phyloP scores from a whole-genome alignment of 2,888 invertebrate species.

The Iselma pallidipennis region DNA sequence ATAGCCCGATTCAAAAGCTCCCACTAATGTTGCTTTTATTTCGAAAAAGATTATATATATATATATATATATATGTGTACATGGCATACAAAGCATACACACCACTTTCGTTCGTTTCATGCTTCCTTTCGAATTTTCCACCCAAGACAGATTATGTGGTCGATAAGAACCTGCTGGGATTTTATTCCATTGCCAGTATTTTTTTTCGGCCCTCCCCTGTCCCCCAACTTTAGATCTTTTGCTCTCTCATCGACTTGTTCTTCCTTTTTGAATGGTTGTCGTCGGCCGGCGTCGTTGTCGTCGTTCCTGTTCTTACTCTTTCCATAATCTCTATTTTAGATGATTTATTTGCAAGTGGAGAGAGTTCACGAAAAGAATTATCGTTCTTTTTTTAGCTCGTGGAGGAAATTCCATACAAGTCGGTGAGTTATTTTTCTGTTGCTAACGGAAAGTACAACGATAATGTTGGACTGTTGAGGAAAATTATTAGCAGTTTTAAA shows the following conservation, averaged over 20 bases:
- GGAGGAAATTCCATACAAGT: not conserved
- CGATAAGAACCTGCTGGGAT: not conserved
- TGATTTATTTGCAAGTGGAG: not conserved
- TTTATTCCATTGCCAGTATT: not conserved
- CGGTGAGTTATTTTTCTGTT: not conserved
- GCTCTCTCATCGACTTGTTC: not conserved
- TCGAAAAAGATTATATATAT: not conserved
- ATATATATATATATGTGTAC: not conserved
- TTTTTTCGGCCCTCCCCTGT: no score
- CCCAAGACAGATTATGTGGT: not conserved
- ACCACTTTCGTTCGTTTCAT: not conserved
- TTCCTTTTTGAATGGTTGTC: not conserved
- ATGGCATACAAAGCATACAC: no score
- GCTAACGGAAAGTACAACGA: not conserved
- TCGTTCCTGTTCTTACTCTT: not conserved
- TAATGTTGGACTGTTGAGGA: not conserved
- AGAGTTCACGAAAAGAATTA: not conserved
- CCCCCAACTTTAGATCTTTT: not conserved
- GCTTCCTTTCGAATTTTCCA: not conserved
- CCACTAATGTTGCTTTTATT: not conserved
- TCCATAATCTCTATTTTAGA: not conserved
- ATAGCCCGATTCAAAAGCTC: not conserved
- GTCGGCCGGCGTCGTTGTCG: not conserved
- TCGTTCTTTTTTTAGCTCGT: not conserved
- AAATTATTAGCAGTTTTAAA: not conserved